Conservation (phyloP, 2,797 vertebrate genomes). For the Characodon lateralis region DNA sequence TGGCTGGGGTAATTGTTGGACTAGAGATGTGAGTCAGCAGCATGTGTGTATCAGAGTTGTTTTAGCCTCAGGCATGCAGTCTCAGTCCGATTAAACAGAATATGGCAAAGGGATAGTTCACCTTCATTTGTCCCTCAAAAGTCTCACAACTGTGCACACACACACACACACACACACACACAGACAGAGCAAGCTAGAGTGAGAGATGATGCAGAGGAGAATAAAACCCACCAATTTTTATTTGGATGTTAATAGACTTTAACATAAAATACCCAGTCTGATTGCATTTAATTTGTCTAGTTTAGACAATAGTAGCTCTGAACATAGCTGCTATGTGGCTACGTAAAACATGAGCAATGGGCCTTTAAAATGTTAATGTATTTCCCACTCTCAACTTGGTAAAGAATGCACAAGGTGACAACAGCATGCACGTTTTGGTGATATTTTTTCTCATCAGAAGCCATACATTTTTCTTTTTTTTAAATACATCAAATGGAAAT, state of each 20-base stretch:
- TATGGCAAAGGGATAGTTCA: constrained; percentile 59
- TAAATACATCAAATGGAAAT: too few species aligned
- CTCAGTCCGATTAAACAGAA: constrained; percentile 64
- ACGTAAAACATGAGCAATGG: too few species aligned
- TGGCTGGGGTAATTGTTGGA: constrained; percentile 35
- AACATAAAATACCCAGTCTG: neutral
- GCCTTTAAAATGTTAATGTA: too few species aligned
- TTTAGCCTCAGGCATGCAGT: constrained; percentile 49
- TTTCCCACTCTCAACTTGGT: too few species aligned
- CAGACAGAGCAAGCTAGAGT: neutral
- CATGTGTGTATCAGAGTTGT: constrained; percentile 8
- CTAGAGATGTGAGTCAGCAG: constrained; percentile 6
- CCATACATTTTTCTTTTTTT: too few species aligned
- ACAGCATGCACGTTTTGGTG: too few species aligned
- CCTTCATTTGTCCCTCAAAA: constrained; percentile 62
- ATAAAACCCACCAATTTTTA: neutral
- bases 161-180: neutral
- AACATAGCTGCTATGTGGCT: too few species aligned
- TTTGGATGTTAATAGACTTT: neutral
- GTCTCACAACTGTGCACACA: constrained; percentile 5
- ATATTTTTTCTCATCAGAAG: too few species aligned
- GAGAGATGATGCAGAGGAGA: neutral
- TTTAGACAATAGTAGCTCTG: too few species aligned
- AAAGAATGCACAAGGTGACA: too few species aligned
- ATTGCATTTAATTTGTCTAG: too few species aligned